Conservation (phyloP, 2,888 invertebrate species). For the Acanthacorydalis orientalis region DNA sequence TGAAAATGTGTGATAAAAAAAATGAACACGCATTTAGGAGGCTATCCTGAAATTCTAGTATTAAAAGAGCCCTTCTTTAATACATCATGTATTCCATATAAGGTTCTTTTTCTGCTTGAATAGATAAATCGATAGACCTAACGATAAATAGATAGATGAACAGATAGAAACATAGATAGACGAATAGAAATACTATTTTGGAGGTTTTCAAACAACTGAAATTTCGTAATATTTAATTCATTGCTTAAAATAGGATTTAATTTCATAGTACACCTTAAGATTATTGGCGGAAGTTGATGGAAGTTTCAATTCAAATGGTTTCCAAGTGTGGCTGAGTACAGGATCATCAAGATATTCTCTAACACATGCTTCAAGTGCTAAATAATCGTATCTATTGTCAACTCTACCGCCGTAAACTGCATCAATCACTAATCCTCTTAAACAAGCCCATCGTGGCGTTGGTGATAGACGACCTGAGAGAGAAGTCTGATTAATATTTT, state of each 20-base stretch:
- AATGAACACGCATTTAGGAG: no score
- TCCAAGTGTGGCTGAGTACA: slow-evolving; percentile 40
- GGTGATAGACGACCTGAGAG: slow-evolving; percentile 17
- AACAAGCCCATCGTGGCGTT: slow-evolving; percentile 46
- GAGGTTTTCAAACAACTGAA: no score
- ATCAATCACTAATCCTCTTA: slow-evolving; percentile 59
- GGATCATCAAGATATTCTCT: slow-evolving; percentile 39
- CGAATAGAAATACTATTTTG: no score
- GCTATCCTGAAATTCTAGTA: no score
- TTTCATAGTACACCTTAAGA: slow-evolving; percentile 25
- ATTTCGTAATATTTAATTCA: background rate
- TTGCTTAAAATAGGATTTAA: background rate
- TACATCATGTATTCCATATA: no score
- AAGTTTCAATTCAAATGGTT: slow-evolving; percentile 30
- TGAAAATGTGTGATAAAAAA: no score
- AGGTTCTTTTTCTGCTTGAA: no score
- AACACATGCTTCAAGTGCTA: slow-evolving; percentile 50
- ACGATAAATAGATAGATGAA: no score
- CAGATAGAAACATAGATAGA: no score
- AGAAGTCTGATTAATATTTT: no score
- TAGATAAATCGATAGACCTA: no score
- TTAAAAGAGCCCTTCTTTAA: no score
- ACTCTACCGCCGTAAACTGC: slow-evolving; percentile 78
- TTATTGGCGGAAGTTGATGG: slow-evolving; percentile 35
- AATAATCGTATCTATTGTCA: slow-evolving; percentile 58